Conservation (phyloP, 1,140 invertebrate genomes). For the Amphibalanus amphitrite region DNA sequence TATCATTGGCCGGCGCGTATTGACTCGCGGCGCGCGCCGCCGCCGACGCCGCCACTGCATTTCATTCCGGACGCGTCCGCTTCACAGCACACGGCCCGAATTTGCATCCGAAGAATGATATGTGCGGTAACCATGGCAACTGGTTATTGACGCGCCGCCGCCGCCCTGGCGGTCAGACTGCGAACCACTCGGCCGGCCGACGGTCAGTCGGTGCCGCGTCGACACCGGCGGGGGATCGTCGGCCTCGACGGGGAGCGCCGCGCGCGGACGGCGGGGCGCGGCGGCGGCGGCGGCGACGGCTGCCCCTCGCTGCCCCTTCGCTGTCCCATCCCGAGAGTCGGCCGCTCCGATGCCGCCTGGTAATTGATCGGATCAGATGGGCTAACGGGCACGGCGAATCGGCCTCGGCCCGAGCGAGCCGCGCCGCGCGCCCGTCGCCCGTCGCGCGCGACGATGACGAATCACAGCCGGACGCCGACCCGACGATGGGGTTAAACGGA, state of each 20-base stretch:
- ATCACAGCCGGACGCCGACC: background rate
- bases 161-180: background rate
- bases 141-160: background rate
- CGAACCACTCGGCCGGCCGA: background rate
- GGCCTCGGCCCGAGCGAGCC: background rate
- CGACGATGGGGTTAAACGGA: background rate
- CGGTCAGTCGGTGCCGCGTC: background rate
- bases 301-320: background rate
- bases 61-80: background rate
- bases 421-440: too few relatives aligned
- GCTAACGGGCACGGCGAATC: background rate
- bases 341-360: too few relatives aligned
- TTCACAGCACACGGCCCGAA: background rate
- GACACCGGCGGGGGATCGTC: background rate
- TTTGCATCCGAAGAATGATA: conserved; percentile 1
- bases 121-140: background rate
- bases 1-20: background rate
- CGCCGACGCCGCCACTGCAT: background rate
- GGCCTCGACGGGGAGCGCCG: background rate
- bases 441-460: background rate
- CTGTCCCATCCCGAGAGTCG: too few relatives aligned
- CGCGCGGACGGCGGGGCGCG: too few relatives aligned
- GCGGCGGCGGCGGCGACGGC: background rate
- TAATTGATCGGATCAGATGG: background rate
- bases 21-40: too few relatives aligned